Percentiles rank a stretch among this genome's conserved stretches.
Conservation (phyloP, 2,797 vertebrate species). For the Lepilemur septentrionalis region DNA sequence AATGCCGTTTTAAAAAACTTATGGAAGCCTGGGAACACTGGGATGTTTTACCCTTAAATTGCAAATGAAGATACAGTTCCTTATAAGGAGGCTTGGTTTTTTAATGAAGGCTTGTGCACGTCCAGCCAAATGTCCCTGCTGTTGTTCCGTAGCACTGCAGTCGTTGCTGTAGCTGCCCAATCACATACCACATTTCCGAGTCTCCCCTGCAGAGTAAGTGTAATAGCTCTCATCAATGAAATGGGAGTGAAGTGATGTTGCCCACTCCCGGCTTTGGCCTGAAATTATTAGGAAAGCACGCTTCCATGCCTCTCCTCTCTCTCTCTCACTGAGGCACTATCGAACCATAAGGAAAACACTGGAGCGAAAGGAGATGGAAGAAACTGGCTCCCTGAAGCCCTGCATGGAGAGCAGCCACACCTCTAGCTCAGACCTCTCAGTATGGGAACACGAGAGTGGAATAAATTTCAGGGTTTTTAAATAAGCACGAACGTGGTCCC, state of each 20-base stretch:
- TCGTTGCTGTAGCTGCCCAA: no score
- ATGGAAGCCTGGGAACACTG: not conserved
- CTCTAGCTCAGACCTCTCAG: rapidly evolving
- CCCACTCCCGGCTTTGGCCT: not conserved
- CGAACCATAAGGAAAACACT: not conserved
- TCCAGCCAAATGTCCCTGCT: not conserved
- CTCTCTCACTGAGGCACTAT: not conserved
- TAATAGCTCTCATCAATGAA: not conserved
- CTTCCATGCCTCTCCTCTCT: not conserved
- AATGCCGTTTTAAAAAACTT: not conserved
- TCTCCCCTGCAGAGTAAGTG: not conserved
- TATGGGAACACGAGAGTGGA: not conserved
- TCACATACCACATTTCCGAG: not conserved
- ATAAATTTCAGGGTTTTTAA: not conserved
- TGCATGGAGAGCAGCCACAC: not conserved
- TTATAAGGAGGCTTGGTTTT: not conserved
- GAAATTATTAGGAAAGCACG: not conserved
- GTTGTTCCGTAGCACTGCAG: not conserved
- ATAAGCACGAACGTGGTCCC: not conserved
- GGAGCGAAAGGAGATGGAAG: not conserved
- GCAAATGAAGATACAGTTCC: not conserved
- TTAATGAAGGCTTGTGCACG: not conserved
- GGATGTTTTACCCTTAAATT: not conserved
- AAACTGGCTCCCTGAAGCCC: not conserved
- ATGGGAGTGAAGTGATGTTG: not conserved